phyloP scores from a whole-genome alignment of 2,888 invertebrate genomes.

The Eutolmus rufibarbis region DNA sequence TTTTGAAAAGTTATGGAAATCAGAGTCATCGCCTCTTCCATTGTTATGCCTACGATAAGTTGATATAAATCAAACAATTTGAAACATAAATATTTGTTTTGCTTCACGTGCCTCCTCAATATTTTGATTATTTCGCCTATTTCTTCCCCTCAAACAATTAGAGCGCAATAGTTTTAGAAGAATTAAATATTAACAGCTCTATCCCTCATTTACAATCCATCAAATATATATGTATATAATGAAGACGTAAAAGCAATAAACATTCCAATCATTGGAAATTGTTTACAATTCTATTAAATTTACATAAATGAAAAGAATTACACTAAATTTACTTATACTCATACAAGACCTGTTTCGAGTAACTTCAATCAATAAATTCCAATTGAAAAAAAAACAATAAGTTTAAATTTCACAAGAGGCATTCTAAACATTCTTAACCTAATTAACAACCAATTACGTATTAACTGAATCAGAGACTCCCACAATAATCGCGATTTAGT shows the following conservation, averaged over 20 bases:
- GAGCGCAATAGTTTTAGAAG: neutral
- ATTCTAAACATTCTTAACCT: neutral
- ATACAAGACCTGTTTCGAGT: neutral
- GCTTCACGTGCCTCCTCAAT: neutral
- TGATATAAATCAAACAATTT: neutral
- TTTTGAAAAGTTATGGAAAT: slow-evolving; percentile 15
- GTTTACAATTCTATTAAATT: neutral
- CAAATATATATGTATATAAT: neutral
- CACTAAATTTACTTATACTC: neutral
- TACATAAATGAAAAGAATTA: neutral
- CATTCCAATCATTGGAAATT: neutral
- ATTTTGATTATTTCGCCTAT: neutral
- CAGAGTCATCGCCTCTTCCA: neutral
- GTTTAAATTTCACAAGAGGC: neutral
- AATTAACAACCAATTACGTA: neutral
- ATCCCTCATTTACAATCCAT: neutral
- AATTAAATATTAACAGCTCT: neutral
- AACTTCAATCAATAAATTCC: neutral
- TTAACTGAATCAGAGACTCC: neutral
- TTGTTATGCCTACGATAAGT: neutral
- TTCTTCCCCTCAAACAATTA: neutral
- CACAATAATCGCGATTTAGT: neutral
- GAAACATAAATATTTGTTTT: neutral
- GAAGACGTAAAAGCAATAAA: neutral
- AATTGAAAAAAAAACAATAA: neutral